Evolutionary conservation across 2,888 invertebrate genomes (phyloP), one percentile per base, ranked within the genome.

Genomic region (Leptinotarsa tumamoca): DNA sequence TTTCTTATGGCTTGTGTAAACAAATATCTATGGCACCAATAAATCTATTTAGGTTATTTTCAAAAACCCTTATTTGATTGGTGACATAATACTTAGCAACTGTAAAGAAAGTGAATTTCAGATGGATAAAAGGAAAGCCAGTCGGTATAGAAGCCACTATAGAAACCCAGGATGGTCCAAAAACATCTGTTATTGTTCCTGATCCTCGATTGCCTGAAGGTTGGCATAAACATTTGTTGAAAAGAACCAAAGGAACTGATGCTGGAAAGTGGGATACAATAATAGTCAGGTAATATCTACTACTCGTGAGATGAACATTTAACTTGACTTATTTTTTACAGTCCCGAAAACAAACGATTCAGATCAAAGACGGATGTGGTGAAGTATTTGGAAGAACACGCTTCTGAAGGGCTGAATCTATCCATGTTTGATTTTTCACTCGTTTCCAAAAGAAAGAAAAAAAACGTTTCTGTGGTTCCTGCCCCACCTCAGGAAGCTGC

Each of bases 191-290:
- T 17, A 90, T 95, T 88, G 94, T 95, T 7, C 90, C 92, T 68
- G 95, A 95, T 86, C 93, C 92, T 84, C 90, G 94, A 70, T 87
- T 96, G 78, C 95, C 95, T 0, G 87, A 90, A 1, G 94, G 93
- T 3, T 96, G 95, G 95, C 91, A 91, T 0, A 96, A 95, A 85
- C 95, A 95, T 86, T 92, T 95, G 88, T 92, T 94, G 33, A 93
- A 94, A 79, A 90, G 94, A 50, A 90, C 90, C 93, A 89, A 90
- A 69, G 93, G 93, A 0, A 90, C 91, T 63, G 93, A 94, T 27
- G 93, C 93, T 15, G 95, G 70, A 49, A 95, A 95, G 86, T 96
- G 95, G 95, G 95, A 95, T 84, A 94, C 95, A 3, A 91, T 95
- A 66, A 90, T 95, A 73, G 90, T 94, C 0, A 91, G 91, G 93